A percentile compares a stretch with the other conserved stretches of the same genome.
These are phyloP conservation scores for Epinotia bilunana DNA, from an alignment of 2,888 invertebrate genomes.

Conservation along the genomic window DNA sequence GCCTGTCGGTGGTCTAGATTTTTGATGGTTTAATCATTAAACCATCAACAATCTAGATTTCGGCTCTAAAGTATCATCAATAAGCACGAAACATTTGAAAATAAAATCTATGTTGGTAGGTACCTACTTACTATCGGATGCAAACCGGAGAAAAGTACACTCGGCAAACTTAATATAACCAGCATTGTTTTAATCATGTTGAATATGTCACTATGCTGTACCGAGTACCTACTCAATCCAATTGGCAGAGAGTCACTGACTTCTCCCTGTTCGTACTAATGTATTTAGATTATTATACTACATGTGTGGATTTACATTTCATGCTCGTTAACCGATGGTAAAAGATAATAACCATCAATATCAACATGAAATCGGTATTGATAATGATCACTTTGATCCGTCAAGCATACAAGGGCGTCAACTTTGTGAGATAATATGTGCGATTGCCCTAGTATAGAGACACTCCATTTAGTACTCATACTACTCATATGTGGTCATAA, in stretches of 20 bases:
- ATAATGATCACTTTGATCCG: slow-evolving; percentile 10
- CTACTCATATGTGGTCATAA: too few relatives aligned
- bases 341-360: slow-evolving; percentile 1
- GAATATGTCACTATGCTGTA: not conserved
- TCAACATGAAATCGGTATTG: not conserved
- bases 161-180: slow-evolving; percentile 10
- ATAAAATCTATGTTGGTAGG: not conserved
- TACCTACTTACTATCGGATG: slow-evolving; percentile 23
- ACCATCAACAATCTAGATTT: too few relatives aligned
- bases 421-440: not conserved
- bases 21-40: too few relatives aligned
- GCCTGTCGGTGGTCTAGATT: too few relatives aligned
- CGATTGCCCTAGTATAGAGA: too few relatives aligned
- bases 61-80: too few relatives aligned
- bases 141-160: slow-evolving; percentile 7
- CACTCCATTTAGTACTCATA: too few relatives aligned
- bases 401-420: not conserved
- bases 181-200: not conserved
- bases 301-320: not conserved
- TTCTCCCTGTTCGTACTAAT: not conserved
- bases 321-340: slow-evolving; percentile 12
- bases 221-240: slow-evolving; percentile 1
- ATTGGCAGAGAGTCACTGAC: not conserved
- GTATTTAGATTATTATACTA: not conserved
- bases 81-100: not conserved